phyloP scores from a whole-genome alignment of 1,140 invertebrate species.

The Chlorops oryzae region DNA sequence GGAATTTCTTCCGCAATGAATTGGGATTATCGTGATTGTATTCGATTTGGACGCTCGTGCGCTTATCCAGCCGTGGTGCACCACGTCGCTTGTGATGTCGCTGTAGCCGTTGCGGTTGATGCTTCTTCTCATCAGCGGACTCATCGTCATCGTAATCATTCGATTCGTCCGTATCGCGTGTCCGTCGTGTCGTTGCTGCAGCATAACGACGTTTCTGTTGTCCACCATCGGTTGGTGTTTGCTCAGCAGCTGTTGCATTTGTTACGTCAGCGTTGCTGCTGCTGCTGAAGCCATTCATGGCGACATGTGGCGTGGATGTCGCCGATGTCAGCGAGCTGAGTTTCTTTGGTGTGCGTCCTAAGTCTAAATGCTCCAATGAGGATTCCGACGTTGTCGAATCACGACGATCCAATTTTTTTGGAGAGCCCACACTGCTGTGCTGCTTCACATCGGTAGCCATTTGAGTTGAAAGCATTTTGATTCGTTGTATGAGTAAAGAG shows the following conservation, averaged over 20 bases:
- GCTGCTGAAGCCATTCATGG: background rate
- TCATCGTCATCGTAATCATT: constrained; percentile 17
- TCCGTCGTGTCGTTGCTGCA: constrained; percentile 12
- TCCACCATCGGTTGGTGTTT: constrained; percentile 20
- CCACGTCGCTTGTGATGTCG: constrained; percentile 37
- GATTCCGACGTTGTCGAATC: constrained; percentile 45
- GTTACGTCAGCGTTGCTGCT: constrained; percentile 8
- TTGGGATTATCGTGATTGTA: constrained; percentile 29
- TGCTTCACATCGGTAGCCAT: no score
- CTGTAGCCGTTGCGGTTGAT: constrained; percentile 12
- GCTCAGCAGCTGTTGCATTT: constrained; percentile 14
- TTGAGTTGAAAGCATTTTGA: no score
- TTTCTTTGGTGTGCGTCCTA: constrained; percentile 43
- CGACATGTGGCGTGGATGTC: constrained; percentile 35
- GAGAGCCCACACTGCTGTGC: background rate
- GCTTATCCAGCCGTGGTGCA: constrained; percentile 20
- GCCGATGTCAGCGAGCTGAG: constrained; percentile 27
- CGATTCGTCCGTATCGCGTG: constrained; percentile 15
- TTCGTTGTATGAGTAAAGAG: no score
- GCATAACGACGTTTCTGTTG: background rate
- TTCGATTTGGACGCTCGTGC: constrained; percentile 35
- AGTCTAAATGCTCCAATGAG: constrained; percentile 42
- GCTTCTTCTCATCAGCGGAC: constrained; percentile 13
- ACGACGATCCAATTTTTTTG: constrained; percentile 32
- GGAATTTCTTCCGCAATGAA: constrained; percentile 44